Evolutionary conservation across 1,140 invertebrate genomes (phyloP).

Genomic region (Magallana angulata): DNA sequence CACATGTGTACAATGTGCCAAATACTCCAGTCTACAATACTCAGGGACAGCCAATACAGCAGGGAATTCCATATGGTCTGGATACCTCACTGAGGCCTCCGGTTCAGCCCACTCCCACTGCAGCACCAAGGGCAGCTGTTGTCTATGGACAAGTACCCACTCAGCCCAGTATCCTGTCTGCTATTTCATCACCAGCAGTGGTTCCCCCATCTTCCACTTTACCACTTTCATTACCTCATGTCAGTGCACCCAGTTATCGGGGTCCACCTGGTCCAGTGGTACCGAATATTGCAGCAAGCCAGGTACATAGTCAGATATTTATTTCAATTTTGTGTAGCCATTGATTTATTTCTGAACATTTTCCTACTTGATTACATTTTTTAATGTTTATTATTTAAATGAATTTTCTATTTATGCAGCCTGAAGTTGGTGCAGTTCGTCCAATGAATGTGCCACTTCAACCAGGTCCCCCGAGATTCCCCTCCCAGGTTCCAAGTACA

Average conservation of each 20-base stretch:
- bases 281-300: background rate
- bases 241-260: background rate
- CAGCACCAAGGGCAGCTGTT: constrained; percentile 33
- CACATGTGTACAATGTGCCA: constrained; percentile 27
- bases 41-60: constrained; percentile 38
- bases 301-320: background rate
- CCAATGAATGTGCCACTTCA: background rate
- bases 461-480: background rate
- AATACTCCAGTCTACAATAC: constrained; percentile 12
- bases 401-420: background rate
- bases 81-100: background rate
- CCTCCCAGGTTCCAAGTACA: background rate
- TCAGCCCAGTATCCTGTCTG: background rate
- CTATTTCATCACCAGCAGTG: constrained; percentile 13
- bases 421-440: background rate
- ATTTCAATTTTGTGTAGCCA: too few relatives aligned
- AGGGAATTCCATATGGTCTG: constrained; percentile 9
- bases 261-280: background rate
- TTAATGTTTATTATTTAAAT: background rate
- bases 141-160: constrained; percentile 12
- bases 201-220: background rate
- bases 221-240: background rate
- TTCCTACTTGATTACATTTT: background rate
- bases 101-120: background rate
- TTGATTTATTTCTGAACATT: too few relatives aligned